Base-by-base conservation (phyloP, 2,888 invertebrate species). In the Agrochola lychnidis region DNA sequence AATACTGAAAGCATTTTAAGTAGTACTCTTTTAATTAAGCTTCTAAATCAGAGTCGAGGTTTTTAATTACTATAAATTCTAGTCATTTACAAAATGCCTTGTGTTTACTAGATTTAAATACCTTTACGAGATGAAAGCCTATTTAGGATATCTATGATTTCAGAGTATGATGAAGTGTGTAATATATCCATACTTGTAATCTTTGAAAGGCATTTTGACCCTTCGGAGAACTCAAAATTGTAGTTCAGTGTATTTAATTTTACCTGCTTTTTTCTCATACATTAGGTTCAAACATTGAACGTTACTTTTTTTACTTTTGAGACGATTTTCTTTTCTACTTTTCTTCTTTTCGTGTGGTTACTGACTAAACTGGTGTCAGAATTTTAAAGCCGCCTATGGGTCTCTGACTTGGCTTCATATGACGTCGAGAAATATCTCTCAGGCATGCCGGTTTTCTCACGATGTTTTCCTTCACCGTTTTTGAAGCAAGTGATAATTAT, bases 61-160 rank as follows among this genome's bases (percentile, higher is more conserved):
- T 74, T 78, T 59, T 67, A 70, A 67, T 70, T 72, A 82, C 56
- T 30, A 40, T 73, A 70, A 67, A 81, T 66, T 73, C 25, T 36
- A 72, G n/a, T 36, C 0, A 45, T 42, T 68, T 40, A 77, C 40
- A 1, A 30, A 63, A 56, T 25, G 51, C 12, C n/a, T 64, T n/a
- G 30, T 51, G 10, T 69, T 76, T 40, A 36, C 36, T 61, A 22
- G 9, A 66, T 51, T 48, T 66, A 25, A 75, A 79, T n/a, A 56
- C 5, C 6, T 42, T 45, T 36, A 5, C 6, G 16, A 79, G 51
- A 2, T 7, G 16, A 66, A 56, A 14, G 40, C 7, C 16, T 30
- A 4, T 62, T 59, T 5, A n/a, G n/a, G 53, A 64, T 16, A 66
- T 40, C 3, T 66, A 19, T 48, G 4, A 66, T n/a, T 36, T 7